A percentile compares a stretch with the other conserved stretches of the same genome.
These are phyloP conservation scores for Euzophera pinguis DNA, from an alignment of 2,888 invertebrate species.

Conservation along the genomic window DNA sequence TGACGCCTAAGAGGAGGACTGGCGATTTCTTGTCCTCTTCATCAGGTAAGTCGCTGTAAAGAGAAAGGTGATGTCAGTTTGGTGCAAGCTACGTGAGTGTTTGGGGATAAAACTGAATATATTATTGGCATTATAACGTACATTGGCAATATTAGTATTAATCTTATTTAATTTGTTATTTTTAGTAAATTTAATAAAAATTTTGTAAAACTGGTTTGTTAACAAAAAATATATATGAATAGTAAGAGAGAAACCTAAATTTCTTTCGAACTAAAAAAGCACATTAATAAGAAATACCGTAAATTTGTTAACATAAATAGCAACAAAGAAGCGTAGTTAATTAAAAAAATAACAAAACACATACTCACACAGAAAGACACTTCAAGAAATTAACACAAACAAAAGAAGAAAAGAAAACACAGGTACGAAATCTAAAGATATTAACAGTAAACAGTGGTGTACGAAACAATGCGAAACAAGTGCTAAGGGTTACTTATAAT, in stretches of 20 bases:
- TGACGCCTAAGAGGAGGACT: conserved; percentile 81
- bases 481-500: too few relatives aligned
- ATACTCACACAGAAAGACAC: conserved; percentile 23
- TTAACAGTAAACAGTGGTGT: too few relatives aligned
- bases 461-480: too few relatives aligned
- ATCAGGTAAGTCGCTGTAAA: conserved; percentile 82
- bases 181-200: too few relatives aligned
- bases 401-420: conserved; percentile 13
- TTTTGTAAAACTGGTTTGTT: too few relatives aligned
- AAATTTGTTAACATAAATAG: conserved; percentile 11
- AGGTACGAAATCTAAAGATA: not conserved
- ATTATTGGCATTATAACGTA: too few relatives aligned
- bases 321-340: conserved; percentile 14
- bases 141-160: not conserved
- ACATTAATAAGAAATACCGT: not conserved
- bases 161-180: not conserved
- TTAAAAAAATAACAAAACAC: conserved; percentile 19
- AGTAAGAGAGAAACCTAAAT: not conserved
- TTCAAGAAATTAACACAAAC: conserved; percentile 8
- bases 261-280: not conserved
- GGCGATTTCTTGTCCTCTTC: conserved; percentile 79
- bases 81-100: not conserved
- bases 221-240: too few relatives aligned
- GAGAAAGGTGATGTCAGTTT: conserved; percentile 19
- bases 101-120: not conserved